phyloP scores from a whole-genome alignment of 2,888 invertebrate species.

The Drosophila antonietae region DNA sequence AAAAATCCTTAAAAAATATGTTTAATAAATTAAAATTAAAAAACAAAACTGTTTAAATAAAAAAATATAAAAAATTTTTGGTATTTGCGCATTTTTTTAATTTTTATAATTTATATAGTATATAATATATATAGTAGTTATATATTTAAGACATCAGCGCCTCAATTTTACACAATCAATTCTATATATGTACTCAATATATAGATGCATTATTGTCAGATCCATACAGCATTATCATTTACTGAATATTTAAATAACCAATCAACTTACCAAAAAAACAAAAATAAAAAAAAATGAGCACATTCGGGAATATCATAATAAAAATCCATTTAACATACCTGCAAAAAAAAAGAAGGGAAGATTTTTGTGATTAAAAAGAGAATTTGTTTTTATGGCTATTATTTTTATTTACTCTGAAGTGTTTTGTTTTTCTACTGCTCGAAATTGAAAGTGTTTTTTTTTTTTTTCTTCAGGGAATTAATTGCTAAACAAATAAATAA shows the following conservation, averaged over 20 bases:
- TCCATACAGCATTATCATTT: no score
- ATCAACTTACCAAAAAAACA: conserved; percentile 26
- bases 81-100: no score
- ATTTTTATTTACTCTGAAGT: background rate
- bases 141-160: no score
- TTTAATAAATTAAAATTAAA: no score
- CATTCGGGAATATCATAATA: background rate
- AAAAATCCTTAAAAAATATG: no score
- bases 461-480: conserved; percentile 26
- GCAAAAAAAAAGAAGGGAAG: conserved; percentile 30
- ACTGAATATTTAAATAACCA: background rate
- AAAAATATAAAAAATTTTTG: no score
- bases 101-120: no score
- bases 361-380: conserved; percentile 60
- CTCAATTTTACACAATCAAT: no score
- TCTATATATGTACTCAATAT: no score
- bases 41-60: no score
- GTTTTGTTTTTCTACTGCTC: conserved; percentile 6
- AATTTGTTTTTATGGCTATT: conserved; percentile 8
- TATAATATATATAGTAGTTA: no score
- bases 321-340: conserved; percentile 48
- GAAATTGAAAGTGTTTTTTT: conserved; percentile 48
- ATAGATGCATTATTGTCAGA: no score
- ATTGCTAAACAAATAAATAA: conserved; percentile 65
- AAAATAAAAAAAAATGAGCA: background rate